Conservation (phyloP, 1,140 invertebrate species). For the Drosophila punjabiensis region DNA sequence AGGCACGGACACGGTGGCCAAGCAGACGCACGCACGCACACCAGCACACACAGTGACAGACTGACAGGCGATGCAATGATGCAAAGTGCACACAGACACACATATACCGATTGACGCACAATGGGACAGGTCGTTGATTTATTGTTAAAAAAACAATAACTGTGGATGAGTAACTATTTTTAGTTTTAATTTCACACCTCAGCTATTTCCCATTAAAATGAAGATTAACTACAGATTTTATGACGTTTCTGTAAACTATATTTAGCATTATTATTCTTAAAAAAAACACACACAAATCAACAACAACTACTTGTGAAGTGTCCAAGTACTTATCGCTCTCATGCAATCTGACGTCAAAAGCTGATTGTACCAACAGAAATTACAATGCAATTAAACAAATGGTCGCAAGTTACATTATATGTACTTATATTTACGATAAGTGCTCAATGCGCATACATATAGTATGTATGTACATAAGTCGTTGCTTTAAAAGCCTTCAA, state of each 20-base stretch:
- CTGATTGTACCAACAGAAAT: conserved; percentile 29
- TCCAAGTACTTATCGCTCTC: conserved; percentile 12
- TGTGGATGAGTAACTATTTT: neutral
- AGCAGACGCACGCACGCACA: conserved; percentile 42
- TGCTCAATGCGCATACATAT: neutral
- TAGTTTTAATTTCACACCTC: neutral
- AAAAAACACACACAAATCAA: neutral
- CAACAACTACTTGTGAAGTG: conserved; percentile 7
- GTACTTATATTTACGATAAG: conserved; percentile 7
- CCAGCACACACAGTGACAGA: conserved; percentile 41
- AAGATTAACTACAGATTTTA: neutral
- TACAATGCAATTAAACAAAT: conserved; percentile 21
- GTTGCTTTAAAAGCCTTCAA: neutral
- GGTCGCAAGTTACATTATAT: conserved; percentile 6
- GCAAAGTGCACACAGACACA: conserved; percentile 8
- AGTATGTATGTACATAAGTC: neutral
- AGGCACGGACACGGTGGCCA: conserved; percentile 9
- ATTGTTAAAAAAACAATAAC: conserved; percentile 1
- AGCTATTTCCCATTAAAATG: neutral
- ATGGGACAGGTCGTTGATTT: conserved; percentile 51
- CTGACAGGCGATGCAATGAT: conserved; percentile 55
- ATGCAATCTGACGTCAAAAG: conserved; percentile 20
- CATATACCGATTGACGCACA: conserved; percentile 53
- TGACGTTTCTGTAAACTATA: neutral
- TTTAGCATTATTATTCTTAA: neutral